Evolutionary conservation across 2,113 vertebrate genomes (phyloP).

Genomic region (Phocoena phocoena): DNA sequence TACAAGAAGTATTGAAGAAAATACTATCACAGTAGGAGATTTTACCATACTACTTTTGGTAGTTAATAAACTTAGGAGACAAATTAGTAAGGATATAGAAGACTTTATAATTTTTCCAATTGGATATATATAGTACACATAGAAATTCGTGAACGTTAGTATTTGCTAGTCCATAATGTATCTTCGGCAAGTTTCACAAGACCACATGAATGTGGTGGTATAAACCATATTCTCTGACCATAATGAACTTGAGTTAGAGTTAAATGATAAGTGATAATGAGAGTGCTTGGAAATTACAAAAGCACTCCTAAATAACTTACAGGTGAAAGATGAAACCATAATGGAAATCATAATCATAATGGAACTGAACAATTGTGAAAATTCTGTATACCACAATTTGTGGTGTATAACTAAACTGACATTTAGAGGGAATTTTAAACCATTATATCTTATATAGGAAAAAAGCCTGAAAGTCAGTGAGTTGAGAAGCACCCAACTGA

Average conservation of each 20-base stretch:
- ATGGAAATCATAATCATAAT: neutral
- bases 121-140: neutral
- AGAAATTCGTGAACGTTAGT: neutral
- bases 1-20: slow-evolving; percentile 2
- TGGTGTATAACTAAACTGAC: neutral
- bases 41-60: neutral
- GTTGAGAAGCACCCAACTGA: neutral
- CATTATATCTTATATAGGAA: neutral
- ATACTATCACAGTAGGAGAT: neutral
- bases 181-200: neutral
- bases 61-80: neutral
- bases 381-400: neutral
- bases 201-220: neutral
- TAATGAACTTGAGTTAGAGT: neutral
- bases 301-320: neutral
- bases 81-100: neutral
- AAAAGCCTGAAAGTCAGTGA: neutral
- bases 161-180: neutral
- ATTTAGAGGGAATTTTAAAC: neutral
- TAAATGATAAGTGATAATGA: neutral
- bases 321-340: neutral
- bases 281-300: neutral
- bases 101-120: neutral
- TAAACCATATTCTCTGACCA: neutral
- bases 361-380: neutral